Conservation (phyloP, 2,888 invertebrate species). For the Mesorhabditis spiculigera region DNA sequence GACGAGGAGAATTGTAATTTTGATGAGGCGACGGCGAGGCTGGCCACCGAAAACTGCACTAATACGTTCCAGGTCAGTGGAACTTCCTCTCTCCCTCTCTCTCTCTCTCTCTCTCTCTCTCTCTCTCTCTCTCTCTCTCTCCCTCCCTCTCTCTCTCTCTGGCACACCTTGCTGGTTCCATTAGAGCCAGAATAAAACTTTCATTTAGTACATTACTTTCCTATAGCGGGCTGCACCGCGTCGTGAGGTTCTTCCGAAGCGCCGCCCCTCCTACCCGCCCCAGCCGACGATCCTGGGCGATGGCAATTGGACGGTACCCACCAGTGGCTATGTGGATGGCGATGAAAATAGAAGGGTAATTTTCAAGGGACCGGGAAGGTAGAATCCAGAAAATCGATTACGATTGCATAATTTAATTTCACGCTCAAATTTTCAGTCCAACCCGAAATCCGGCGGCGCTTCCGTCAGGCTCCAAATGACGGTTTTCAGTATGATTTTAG, state of each 20-base stretch:
- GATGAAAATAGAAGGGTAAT: background rate
- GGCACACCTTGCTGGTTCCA: no score
- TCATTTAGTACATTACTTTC: background rate
- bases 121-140: background rate
- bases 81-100: background rate
- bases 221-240: no score
- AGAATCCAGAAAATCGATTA: no score
- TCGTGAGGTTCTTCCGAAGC: no score
- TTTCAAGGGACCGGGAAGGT: no score
- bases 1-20: slow-evolving; percentile 1
- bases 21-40: background rate
- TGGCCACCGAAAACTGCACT: background rate
- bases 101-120: background rate
- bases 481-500: no score
- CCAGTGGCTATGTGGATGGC: background rate
- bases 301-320: background rate
- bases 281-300: background rate
- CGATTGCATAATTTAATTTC: no score
- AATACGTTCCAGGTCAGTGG: slow-evolving; percentile 1
- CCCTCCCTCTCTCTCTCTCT: background rate
- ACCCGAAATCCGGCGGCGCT: no score
- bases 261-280: background rate
- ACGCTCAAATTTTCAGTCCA: no score
- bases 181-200: background rate
- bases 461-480: no score